Evolutionary conservation across 1,140 invertebrate species (phyloP), one percentile per base, ranked within the genome.

Genomic region (Trypoxylus dichotomus): DNA sequence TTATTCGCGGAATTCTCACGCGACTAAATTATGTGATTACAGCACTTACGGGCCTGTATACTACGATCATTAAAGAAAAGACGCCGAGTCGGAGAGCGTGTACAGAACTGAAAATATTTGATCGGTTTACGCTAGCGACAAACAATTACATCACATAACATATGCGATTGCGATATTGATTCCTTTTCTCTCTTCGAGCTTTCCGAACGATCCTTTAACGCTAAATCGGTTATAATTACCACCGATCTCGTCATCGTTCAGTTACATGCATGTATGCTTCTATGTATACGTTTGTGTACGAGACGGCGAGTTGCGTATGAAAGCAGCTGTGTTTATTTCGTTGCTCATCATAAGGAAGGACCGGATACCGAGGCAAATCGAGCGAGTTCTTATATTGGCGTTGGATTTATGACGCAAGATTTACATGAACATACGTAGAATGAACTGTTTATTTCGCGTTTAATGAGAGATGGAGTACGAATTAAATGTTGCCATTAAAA

Each of bases 71-170:
- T 54, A 54, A n/a, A 54, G 19, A 54, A 10, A 54, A 19, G 21
- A 68, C 60, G 8, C 10, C n/a, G 21, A 68, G 21, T 24, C n/a
- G 1, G 24, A 25, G 21, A 68, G 24, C 24, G 24, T 10, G n/a
- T 68, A 24, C 8, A 25, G 60, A 3, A 68, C 8, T 25, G 21
- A 25, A 68, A 68, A 68, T 68, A 68, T 68, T 68, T 29, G 24
- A 27, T 68, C 21, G 24, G 60, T 68, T 68, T 68, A 68, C 60
- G 11, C 21, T 68, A 68, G 60, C 24, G 60, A 68, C 60, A 68
- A 68, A 68, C 60, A 68, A 68, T 68, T 68, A 68, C 60, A 68
- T 68, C 60, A 68, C 21, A 24, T 68, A 60, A 68, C 60, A 68
- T 68, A 29, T 68, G 60, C 60, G 21, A 68, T 27, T 68, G 60